Evolutionary conservation across 2,888 invertebrate genomes (phyloP).

Genomic region (Willowsia nigromaculata): DNA sequence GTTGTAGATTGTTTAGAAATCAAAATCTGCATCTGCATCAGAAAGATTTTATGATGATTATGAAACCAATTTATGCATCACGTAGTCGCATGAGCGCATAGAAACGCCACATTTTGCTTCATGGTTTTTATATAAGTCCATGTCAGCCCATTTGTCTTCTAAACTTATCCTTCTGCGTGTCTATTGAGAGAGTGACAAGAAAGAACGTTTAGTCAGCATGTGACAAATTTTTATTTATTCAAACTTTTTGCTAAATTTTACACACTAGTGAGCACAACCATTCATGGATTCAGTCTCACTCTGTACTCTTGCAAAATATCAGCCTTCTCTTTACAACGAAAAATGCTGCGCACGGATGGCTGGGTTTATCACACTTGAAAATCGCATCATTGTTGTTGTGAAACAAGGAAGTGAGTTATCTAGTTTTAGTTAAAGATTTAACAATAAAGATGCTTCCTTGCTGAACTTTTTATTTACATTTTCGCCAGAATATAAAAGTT

Average conservation of each 20-base stretch:
- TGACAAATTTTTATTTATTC: neutral
- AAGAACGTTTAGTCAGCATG: neutral
- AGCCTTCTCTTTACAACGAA: too few relatives aligned
- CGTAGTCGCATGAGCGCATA: neutral
- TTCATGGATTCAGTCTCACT: neutral
- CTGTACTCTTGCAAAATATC: neutral
- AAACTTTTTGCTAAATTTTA: neutral
- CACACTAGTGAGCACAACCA: neutral
- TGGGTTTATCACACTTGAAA: neutral
- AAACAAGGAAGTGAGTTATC: neutral
- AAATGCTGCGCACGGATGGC: neutral
- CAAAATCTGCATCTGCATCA: too few relatives aligned
- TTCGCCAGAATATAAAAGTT: too few relatives aligned
- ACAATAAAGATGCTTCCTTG: too few relatives aligned
- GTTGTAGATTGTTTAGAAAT: too few relatives aligned
- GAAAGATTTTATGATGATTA: too few relatives aligned
- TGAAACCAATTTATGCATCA: neutral
- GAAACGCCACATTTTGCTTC: neutral
- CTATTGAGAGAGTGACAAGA: neutral
- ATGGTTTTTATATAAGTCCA: neutral
- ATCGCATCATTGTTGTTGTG: neutral
- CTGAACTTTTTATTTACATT: too few relatives aligned
- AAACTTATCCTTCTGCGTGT: too few relatives aligned
- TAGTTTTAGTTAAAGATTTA: too few relatives aligned
- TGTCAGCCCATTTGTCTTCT: neutral